phyloP scores from a whole-genome alignment of 2,797 vertebrate genomes.

The Platalea minor region DNA sequence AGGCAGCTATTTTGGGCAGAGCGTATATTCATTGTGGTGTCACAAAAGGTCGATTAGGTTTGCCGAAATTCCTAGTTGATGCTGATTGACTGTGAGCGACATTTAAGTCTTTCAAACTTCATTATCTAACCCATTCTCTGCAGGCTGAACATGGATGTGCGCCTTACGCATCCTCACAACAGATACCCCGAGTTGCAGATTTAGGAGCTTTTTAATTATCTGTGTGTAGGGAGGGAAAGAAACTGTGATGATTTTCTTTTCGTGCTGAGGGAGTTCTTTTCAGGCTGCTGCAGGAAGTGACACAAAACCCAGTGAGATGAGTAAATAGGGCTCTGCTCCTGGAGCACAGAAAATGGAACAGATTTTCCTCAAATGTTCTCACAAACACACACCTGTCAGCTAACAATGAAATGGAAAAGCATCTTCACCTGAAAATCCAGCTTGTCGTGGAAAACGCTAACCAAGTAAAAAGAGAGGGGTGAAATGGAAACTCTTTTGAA shows the following conservation, averaged over 20 bases:
- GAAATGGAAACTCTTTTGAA: not conserved
- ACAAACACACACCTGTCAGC: not conserved
- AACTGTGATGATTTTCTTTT: not conserved
- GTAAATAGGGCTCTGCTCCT: not conserved
- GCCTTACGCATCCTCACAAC: not conserved
- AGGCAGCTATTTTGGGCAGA: slow-evolving; percentile 61
- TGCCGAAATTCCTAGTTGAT: slow-evolving; percentile 32
- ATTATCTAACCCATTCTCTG: slow-evolving; percentile 31
- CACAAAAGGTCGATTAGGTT: slow-evolving; percentile 61
- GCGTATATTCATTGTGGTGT: slow-evolving; percentile 38
- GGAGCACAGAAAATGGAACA: not conserved
- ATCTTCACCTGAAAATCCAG: not conserved
- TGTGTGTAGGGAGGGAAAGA: not conserved
- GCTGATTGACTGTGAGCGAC: slow-evolving; percentile 43
- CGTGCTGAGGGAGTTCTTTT: not conserved
- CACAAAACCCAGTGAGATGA: not conserved
- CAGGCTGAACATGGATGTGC: not conserved
- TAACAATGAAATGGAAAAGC: not conserved
- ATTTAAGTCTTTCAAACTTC: slow-evolving; percentile 49
- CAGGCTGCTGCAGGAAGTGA: not conserved
- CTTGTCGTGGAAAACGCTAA: not conserved
- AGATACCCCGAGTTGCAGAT: not conserved
- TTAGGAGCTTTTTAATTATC: slow-evolving; percentile 41
- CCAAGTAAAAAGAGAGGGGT: not conserved
- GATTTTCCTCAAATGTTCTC: not conserved